These are phyloP conservation scores for Tapirus indicus DNA, from an alignment of 2,797 vertebrate genomes.

Conservation along the genomic window DNA sequence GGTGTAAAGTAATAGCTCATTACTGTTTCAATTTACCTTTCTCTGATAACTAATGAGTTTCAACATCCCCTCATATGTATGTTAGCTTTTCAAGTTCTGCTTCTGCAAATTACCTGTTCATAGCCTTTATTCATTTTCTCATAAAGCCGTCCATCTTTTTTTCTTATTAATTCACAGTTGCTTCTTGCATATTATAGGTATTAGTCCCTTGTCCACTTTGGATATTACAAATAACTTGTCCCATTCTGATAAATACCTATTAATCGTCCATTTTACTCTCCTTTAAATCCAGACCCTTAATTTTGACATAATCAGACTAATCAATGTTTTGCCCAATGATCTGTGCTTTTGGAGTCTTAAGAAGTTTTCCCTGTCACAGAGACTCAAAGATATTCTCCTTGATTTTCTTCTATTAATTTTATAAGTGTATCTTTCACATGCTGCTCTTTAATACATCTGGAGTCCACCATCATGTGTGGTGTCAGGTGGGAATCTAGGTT, in stretches of 20 bases:
- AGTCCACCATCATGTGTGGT: neutral
- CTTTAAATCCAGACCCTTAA: neutral
- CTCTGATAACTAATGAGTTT: neutral
- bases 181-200: neutral
- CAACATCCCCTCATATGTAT: fast-evolving
- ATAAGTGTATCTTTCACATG: neutral
- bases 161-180: neutral
- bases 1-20: neutral
- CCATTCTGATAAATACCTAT: neutral
- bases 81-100: neutral
- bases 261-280: neutral
- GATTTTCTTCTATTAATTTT: neutral
- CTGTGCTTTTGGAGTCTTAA: neutral
- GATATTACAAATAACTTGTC: neutral
- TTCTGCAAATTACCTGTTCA: neutral
- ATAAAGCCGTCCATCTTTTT: neutral
- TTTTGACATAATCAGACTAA: neutral
- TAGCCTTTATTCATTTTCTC: neutral
- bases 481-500: neutral
- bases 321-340: neutral
- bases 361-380: neutral
- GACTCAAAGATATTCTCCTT: neutral
- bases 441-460: neutral
- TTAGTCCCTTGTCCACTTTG: neutral
- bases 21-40: neutral